Evolutionary conservation across 2,113 vertebrate genomes (phyloP).

Genomic region (Oceanodroma tethys): DNA sequence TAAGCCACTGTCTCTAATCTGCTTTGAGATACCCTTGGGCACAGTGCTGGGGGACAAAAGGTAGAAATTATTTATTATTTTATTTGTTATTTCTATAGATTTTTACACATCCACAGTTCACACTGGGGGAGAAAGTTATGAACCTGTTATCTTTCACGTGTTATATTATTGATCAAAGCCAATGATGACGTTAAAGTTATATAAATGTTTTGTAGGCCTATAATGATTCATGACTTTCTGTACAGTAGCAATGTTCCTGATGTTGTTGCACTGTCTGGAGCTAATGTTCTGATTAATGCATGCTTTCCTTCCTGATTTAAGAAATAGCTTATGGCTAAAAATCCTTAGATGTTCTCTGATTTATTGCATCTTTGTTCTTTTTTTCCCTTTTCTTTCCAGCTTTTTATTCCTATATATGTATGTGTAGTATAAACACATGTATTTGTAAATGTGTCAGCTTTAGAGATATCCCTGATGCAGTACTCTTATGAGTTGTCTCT

Average conservation of each 20-base stretch:
- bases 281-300: conserved; percentile 50
- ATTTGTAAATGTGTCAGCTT: conserved; percentile 6
- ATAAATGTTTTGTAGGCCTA: not conserved
- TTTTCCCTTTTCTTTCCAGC: not conserved
- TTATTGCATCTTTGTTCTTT: not conserved
- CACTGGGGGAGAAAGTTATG: not conserved
- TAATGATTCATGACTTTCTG: conserved; percentile 4
- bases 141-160: not conserved
- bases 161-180: not conserved
- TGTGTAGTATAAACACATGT: not conserved
- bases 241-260: not conserved
- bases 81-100: not conserved
- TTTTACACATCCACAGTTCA: not conserved
- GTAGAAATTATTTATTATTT: not conserved
- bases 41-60: not conserved
- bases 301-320: conserved; percentile 29
- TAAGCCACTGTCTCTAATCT: not conserved
- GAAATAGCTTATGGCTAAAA: conserved; percentile 41
- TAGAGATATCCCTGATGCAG: not conserved
- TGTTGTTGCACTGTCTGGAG: not conserved
- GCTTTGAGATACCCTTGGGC: not conserved
- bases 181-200: not conserved
- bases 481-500: not conserved
- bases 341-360: not conserved
- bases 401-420: not conserved